Base-by-base conservation (phyloP, 2,888 invertebrate species). In the Balanococcus diminutus region DNA sequence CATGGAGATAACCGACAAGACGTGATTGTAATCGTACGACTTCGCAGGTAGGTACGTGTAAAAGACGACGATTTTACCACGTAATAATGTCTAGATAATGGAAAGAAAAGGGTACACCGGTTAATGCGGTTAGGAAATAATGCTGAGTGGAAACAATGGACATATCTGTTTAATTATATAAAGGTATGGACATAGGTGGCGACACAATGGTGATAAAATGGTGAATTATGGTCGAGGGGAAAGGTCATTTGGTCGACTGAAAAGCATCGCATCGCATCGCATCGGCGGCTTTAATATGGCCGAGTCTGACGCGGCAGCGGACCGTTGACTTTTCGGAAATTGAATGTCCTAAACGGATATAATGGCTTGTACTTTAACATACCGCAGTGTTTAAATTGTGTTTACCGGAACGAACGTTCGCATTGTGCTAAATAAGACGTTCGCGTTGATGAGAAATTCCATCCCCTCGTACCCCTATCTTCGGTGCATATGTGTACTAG, bases 151-250 rank as follows among this genome's bases (percentile, higher is more conserved):
- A 56, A 82, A 82, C 82, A 82, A 82, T 82, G 32, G 81, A 81
- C 46, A 81, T 81, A 82, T 82, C 82, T 46, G 82, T 82, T 46
- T 82, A 82, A 82, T 82, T 82, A 82, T 82, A 82, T 82, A 14
- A 56, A 82, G 82, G 56, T 51, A 82, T 51, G 31, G 75, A 36
- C 75, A 79, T 79, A 79, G 75, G 75, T 79, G 75, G 75, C 75
- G 75, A 79, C 75, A 79, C 32, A 36, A 36, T 36, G 36, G 75
- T 79, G 75, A 79, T 79, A 79, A 79, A 79, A 79, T 36, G 75
- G 75, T 79, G 75, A 79, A 36, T 79, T 79, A 79, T 36, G 36
- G 75, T 79, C 36, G 75, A 75, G 36, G 75, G 75, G 36, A 32
- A 79, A 79, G 75, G 75, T 79, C 75, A 79, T 79, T 79, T 19